Percentiles rank a stretch among this genome's conserved stretches.
These are phyloP conservation scores for Leucosticte australis DNA, from an alignment of 2,113 vertebrate genomes.

Conservation along the genomic window DNA sequence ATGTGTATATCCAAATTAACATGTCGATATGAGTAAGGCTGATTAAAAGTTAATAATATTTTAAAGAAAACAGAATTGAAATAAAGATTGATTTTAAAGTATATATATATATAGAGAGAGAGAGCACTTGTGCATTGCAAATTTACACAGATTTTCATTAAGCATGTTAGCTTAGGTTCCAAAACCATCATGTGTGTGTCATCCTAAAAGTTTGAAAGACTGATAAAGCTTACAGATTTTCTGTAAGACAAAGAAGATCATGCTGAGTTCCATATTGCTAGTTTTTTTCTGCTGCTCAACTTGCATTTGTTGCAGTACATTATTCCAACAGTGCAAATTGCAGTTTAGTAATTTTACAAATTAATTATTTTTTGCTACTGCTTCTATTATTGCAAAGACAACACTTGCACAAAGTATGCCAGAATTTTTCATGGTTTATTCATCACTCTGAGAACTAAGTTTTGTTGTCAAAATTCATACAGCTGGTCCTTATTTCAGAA, in stretches of 20 bases:
- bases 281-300: neutral
- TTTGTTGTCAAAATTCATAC: neutral
- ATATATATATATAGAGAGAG: neutral
- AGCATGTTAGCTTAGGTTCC: neutral
- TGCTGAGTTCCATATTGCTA: neutral
- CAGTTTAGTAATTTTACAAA: neutral
- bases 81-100: neutral
- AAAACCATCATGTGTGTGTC: neutral
- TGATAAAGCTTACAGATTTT: neutral
- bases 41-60: neutral
- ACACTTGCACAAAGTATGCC: neutral
- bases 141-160: neutral
- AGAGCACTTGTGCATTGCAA: accelerated
- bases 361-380: neutral
- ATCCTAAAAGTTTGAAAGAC: neutral
- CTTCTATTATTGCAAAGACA: neutral
- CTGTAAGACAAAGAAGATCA: neutral
- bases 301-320: neutral
- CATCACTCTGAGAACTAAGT: neutral
- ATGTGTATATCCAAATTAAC: neutral
- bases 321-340: neutral
- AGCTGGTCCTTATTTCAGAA: neutral
- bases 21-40: neutral
- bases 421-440: neutral
- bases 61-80: neutral